Percentiles rank a stretch among this genome's conserved stretches.
phyloP scores from a whole-genome alignment of 2,113 vertebrate species.

The Pseudois nayaur region DNA sequence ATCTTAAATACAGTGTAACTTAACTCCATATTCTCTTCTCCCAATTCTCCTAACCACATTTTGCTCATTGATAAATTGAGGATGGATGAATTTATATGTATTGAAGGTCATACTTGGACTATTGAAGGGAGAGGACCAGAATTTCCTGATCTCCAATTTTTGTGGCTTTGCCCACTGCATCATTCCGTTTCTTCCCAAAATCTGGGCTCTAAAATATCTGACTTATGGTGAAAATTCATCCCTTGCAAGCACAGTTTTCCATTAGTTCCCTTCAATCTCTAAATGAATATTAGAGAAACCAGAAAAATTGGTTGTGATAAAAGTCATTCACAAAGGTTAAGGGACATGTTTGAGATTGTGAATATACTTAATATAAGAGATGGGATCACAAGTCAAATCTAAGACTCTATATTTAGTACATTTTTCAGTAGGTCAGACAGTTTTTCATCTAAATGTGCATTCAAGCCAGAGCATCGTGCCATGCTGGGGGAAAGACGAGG shows the following conservation, averaged over 20 bases:
- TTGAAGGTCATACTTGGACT: not conserved
- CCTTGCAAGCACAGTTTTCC: not conserved
- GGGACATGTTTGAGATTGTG: not conserved
- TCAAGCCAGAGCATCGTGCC: not conserved
- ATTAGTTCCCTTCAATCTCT: not conserved
- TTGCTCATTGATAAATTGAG: not conserved
- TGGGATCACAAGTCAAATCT: not conserved
- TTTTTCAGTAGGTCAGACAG: not conserved
- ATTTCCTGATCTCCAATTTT: not conserved
- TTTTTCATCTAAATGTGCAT: not conserved
- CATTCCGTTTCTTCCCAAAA: not conserved
- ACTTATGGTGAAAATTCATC: not conserved
- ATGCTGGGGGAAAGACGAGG: not conserved
- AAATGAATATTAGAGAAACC: not conserved
- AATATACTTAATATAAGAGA: not conserved
- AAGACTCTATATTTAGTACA: not conserved
- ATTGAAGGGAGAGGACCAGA: not conserved
- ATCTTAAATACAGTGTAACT: not conserved
- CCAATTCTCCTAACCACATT: not conserved
- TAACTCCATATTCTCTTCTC: not conserved
- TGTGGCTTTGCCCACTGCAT: not conserved
- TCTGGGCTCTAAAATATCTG: not conserved
- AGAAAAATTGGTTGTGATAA: not conserved
- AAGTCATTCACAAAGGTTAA: not conserved
- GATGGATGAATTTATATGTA: not conserved